These are phyloP conservation scores for Urocyon cinereoargenteus DNA, from an alignment of 2,797 vertebrate genomes.

Conservation along the genomic window DNA sequence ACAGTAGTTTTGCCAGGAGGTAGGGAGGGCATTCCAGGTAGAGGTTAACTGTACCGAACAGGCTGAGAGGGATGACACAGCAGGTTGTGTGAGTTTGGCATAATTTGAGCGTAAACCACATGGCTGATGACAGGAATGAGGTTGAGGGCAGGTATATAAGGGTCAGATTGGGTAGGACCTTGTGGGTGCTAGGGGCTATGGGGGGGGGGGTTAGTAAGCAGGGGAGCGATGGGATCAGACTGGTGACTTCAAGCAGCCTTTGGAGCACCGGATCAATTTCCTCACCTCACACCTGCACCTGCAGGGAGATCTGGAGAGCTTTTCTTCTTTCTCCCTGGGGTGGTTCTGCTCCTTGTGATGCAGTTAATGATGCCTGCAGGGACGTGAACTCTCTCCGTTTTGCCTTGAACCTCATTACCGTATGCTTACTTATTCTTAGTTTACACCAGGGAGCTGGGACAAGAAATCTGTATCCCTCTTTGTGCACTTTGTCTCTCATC, in stretches of 20 bases:
- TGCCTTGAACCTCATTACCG: constrained; percentile 58
- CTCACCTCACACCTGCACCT: neutral
- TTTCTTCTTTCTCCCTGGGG: neutral
- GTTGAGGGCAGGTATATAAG: neutral
- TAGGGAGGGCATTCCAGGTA: constrained; percentile 3
- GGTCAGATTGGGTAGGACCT: neutral
- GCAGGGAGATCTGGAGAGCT: neutral
- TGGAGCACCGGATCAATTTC: neutral
- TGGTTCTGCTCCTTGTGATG: constrained; percentile 48
- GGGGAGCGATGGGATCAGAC: neutral
- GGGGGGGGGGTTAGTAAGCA: neutral
- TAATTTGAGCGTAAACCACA: neutral
- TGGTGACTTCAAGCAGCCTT: constrained; percentile 15
- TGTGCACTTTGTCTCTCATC: neutral
- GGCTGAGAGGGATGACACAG: constrained; percentile 55
- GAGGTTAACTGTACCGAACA: neutral
- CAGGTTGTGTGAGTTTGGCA: neutral
- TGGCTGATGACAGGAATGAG: neutral
- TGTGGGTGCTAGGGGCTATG: too few relatives aligned
- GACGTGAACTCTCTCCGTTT: constrained; percentile 68
- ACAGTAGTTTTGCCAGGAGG: neutral
- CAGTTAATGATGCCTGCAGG: constrained; percentile 70
- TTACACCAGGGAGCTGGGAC: constrained; percentile 54
- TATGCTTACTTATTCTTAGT: constrained; percentile 67
- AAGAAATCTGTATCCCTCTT: neutral